Percentiles rank a stretch among this genome's conserved stretches.
Conservation (phyloP, 2,888 invertebrate genomes). For the Mesochorus sp. region DNA sequence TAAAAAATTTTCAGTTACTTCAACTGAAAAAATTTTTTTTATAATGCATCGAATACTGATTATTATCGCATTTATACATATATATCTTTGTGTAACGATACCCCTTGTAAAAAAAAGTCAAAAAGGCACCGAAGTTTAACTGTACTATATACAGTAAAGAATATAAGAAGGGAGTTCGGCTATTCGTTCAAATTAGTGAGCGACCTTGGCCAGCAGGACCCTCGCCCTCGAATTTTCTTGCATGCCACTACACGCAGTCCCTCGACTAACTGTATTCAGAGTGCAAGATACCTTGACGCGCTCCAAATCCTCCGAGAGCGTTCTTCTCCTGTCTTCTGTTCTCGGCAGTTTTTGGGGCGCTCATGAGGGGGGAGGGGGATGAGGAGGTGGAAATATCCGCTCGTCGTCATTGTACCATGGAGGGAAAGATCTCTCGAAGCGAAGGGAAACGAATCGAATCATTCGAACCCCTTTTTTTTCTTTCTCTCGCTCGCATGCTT, state of each 20-base stretch:
- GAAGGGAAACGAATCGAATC: conserved; percentile 62
- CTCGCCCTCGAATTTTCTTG: conserved; percentile 60
- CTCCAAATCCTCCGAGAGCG: conserved; percentile 61
- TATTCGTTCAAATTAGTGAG: conserved; percentile 64
- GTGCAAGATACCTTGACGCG: conserved; percentile 57
- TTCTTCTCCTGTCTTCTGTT: conserved; percentile 36
- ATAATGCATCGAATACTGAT: not conserved
- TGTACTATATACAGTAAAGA: conserved; percentile 26
- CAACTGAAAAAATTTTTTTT: too few relatives aligned
- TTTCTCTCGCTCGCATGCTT: conserved; percentile 31
- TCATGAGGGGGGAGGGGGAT: not conserved
- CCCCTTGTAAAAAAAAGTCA: conserved; percentile 10
- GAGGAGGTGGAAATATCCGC: conserved; percentile 5
- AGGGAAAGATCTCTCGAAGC: conserved; percentile 45
- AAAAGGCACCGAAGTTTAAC: conserved; percentile 26
- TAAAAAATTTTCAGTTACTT: too few relatives aligned
- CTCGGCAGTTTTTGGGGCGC: conserved; percentile 38
- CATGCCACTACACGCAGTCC: conserved; percentile 21
- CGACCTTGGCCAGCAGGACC: conserved; percentile 61
- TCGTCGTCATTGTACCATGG: conserved; percentile 31
- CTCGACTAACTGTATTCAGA: conserved; percentile 57
- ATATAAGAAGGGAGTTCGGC: conserved; percentile 50
- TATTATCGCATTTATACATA: too few relatives aligned
- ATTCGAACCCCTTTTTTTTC: conserved; percentile 58
- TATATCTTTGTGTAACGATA: too few relatives aligned